Evolutionary conservation across 1,140 invertebrate genomes (phyloP), one percentile per base, ranked within the genome.

Genomic region (Teleogryllus occipitalis): DNA sequence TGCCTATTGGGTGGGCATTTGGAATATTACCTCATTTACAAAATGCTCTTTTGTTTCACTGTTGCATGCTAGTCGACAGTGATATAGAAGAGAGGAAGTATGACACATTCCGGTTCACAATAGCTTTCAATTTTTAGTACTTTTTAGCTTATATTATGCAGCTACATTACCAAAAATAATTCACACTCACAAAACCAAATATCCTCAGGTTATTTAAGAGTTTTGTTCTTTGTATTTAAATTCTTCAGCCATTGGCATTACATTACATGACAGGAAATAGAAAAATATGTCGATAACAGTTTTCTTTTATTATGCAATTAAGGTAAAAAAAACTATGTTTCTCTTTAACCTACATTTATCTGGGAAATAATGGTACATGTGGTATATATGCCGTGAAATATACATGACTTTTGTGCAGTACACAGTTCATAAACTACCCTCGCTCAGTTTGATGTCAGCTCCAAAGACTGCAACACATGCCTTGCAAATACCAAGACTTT

Each of bases 51-150:
- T 10, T 65, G 54, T 65, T 65, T 65, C 49, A 54, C 54, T 65
- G 54, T 65, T 65, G 48, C 48, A 48, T 77, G 46, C 21, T 77
- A n/a, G 14, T 10, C 21, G 15, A 48, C 46, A 77, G 76, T 77
- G 76, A 54, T 77, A 48, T 77, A 48, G 10, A 48, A 77, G 76
- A 77, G 76, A 49, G 18, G n/a, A 76, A 46, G 7, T 48, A 49
- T 77, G 22, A 77, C 76, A 76, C 75, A 77, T 77, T 77, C 76
- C 76, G 76, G 76, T 21, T 48, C 46, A 77, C 47, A n/a, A 77
- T 77, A 21, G 76, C 76, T 47, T 77, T 77, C 76, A 77, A 21
- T 49, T 77, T 48, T 77, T 48, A 10, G 48, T 65, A 65, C 54
- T 65, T 65, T 65, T 65, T 65, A 65, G 54, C 54, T 65, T 65